Conservation (phyloP, 2,888 invertebrate species). For the Craniophora ligustri region DNA sequence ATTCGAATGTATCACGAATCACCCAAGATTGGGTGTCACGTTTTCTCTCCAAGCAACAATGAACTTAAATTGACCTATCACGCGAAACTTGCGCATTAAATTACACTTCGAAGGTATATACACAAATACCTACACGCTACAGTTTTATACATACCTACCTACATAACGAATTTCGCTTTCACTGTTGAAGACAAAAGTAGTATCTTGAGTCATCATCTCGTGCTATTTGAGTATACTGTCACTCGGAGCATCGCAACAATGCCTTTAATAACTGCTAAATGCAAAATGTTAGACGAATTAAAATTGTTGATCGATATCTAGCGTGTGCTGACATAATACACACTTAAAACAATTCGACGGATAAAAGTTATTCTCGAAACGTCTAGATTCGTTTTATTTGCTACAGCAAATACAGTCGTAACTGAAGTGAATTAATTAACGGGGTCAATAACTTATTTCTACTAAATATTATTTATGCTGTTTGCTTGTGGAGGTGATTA, state of each 20-base stretch:
- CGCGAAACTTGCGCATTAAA: constrained; percentile 52
- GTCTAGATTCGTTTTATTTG: too few species aligned
- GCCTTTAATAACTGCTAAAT: constrained; percentile 21
- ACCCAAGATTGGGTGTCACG: constrained; percentile 55
- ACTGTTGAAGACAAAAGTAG: constrained; percentile 49
- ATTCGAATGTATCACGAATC: constrained; percentile 23
- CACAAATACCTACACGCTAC: constrained; percentile 39
- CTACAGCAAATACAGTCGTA: too few species aligned
- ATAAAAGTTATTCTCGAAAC: background rate
- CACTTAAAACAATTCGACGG: background rate
- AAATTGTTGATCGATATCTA: constrained; percentile 7
- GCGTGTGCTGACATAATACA: constrained; percentile 1
- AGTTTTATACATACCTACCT: constrained; percentile 49
- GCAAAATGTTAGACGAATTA: constrained; percentile 10
- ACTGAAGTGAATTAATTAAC: too few species aligned
- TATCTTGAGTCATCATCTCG: constrained; percentile 44
- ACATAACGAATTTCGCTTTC: constrained; percentile 63
- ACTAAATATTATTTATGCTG: too few species aligned
- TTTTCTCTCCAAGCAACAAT: constrained; percentile 50
- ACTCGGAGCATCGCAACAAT: constrained; percentile 25
- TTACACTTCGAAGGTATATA: constrained; percentile 33
- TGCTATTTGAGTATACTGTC: constrained; percentile 24
- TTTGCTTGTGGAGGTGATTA: too few species aligned
- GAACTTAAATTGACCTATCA: constrained; percentile 66
- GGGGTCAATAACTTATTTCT: too few species aligned